Conservation (phyloP, 2,113 vertebrate genomes). For the Chaetops frenatus region DNA sequence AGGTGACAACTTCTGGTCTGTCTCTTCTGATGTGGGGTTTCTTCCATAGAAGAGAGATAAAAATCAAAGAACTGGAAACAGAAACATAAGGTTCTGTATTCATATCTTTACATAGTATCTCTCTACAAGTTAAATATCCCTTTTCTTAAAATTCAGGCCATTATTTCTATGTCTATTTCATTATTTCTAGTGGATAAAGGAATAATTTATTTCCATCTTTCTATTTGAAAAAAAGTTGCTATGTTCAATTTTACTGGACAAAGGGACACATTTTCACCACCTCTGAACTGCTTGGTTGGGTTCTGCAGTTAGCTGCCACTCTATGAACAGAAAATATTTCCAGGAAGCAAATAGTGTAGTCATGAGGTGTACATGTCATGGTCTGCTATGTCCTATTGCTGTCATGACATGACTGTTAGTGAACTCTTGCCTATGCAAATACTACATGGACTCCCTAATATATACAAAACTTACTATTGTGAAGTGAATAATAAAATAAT, state of each 20-base stretch:
- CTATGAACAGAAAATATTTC: neutral
- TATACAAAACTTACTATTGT: neutral
- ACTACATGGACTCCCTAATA: fast-evolving
- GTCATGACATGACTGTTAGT: fast-evolving
- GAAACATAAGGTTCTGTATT: neutral
- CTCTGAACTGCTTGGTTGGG: neutral
- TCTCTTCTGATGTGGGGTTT: neutral
- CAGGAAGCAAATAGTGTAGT: neutral
- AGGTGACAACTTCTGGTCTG: neutral
- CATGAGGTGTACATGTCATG: neutral
- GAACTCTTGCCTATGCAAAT: neutral
- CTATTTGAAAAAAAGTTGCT: neutral
- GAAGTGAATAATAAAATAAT: neutral
- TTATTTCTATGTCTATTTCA: neutral
- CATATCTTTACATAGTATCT: neutral
- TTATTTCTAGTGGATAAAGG: neutral
- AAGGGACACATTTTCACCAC: neutral
- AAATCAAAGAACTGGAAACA: neutral
- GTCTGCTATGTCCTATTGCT: neutral
- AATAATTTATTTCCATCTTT: neutral
- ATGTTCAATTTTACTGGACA: neutral
- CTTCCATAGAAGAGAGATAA: neutral
- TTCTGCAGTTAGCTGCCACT: neutral
- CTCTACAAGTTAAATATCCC: neutral
- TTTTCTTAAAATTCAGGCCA: neutral